These are phyloP conservation scores for Dromaius novaehollandiae DNA, from an alignment of 2,113 vertebrate species.

Conservation along the genomic window DNA sequence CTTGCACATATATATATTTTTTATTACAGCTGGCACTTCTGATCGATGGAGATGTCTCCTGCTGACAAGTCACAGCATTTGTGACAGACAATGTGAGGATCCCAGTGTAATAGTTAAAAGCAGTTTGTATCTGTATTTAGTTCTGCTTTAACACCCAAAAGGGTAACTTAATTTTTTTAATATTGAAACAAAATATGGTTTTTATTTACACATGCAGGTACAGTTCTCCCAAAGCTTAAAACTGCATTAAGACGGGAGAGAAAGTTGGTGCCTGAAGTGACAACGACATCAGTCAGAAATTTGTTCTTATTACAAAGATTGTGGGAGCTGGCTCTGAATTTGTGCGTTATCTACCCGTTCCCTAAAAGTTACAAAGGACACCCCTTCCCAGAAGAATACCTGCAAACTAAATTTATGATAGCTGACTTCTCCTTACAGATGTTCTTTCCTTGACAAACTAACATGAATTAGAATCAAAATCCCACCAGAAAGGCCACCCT, in stretches of 20 bases:
- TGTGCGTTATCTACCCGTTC: background rate
- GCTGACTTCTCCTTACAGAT: background rate
- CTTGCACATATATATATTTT: background rate
- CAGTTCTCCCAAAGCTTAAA: background rate
- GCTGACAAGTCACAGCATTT: background rate
- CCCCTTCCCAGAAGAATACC: background rate
- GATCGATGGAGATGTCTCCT: rapidly evolving
- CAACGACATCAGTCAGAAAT: background rate
- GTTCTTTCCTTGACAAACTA: background rate
- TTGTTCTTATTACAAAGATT: background rate
- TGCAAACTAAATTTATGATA: background rate
- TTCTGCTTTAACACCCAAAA: background rate
- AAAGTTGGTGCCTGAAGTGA: background rate
- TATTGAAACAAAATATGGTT: background rate
- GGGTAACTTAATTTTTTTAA: background rate
- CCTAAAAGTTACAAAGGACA: background rate
- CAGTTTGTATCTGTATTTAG: background rate
- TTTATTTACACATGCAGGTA: background rate
- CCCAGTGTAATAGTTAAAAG: background rate
- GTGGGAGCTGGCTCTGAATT: background rate
- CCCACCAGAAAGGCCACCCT: background rate
- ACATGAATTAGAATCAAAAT: background rate
- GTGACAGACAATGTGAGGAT: background rate
- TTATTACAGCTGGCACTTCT: background rate
- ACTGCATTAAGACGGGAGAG: background rate